A percentile compares a stretch with the other conserved stretches of the same genome.
Conservation (phyloP, 2,113 vertebrate genomes). For the Ailuropoda melanoleuca region DNA sequence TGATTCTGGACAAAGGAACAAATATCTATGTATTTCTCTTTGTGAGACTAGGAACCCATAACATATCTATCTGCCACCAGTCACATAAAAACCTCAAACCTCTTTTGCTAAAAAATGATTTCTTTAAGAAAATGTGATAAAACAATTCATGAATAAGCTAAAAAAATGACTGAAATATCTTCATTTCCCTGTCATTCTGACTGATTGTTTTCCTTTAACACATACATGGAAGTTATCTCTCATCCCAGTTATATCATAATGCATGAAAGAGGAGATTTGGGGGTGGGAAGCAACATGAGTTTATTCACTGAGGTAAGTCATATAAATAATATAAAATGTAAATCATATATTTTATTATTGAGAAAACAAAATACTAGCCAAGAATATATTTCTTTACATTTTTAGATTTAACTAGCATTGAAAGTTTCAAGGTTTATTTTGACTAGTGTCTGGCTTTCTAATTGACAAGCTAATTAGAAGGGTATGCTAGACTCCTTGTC, state of each 20-base stretch:
- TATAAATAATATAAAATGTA: conserved; percentile 52
- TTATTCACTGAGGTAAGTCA: conserved; percentile 36
- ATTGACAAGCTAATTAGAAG: conserved; percentile 84
- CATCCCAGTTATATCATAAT: neutral
- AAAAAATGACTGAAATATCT: neutral
- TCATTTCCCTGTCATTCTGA: neutral
- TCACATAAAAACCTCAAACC: neutral
- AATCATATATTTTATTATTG: conserved; percentile 71
- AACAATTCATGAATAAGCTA: neutral
- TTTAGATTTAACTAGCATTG: conserved; percentile 73
- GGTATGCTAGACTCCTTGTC: conserved; percentile 70
- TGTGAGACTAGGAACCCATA: neutral
- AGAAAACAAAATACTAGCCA: conserved; percentile 59
- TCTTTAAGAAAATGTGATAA: conserved; percentile 11
- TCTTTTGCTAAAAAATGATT: neutral
- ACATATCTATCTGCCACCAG: neutral
- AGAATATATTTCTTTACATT: conserved; percentile 74
- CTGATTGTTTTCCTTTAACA: neutral
- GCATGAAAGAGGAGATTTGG: neutral
- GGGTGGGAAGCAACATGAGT: neutral
- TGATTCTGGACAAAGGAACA: neutral
- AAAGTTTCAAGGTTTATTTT: conserved; percentile 84
- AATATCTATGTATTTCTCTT: neutral
- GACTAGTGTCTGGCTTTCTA: conserved; percentile 81
- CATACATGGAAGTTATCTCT: neutral